These are phyloP conservation scores for Tympanuchus pallidicinctus DNA, from an alignment of 2,113 vertebrate genomes.

Conservation along the genomic window DNA sequence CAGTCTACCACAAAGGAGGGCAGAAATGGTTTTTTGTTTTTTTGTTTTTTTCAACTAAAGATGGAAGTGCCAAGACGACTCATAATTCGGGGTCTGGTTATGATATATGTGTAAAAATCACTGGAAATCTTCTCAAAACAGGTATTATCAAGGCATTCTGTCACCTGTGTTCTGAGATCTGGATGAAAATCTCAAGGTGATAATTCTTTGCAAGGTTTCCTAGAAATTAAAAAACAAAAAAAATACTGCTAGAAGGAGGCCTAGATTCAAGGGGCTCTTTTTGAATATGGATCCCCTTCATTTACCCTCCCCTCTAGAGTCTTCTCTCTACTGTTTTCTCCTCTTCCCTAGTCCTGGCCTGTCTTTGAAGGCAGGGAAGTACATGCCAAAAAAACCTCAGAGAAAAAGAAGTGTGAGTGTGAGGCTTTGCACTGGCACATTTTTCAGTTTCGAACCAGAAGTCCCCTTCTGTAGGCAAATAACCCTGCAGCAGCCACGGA, in stretches of 20 bases:
- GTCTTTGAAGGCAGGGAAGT: background rate
- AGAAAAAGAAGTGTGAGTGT: background rate
- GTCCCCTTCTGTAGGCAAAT: slow-evolving; percentile 85
- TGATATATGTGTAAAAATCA: background rate
- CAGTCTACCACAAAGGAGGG: background rate
- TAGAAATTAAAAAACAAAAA: background rate
- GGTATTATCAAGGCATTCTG: background rate
- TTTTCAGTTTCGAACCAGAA: slow-evolving; percentile 74
- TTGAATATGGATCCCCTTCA: background rate
- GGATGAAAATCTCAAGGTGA: background rate
- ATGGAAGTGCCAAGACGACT: background rate
- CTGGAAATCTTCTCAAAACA: background rate
- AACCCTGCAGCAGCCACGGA: slow-evolving; percentile 76
- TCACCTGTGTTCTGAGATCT: background rate
- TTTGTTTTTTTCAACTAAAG: background rate
- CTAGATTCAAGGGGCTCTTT: background rate
- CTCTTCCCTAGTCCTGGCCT: background rate
- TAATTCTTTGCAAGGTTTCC: background rate
- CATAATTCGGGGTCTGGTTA: background rate
- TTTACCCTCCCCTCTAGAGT: background rate
- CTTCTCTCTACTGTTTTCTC: background rate
- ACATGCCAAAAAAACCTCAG: background rate
- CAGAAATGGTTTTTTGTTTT: background rate
- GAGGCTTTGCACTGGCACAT: background rate
- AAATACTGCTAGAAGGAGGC: background rate